Base-by-base conservation (phyloP, 2,113 vertebrate species). In the Lanius ludovicianus region DNA sequence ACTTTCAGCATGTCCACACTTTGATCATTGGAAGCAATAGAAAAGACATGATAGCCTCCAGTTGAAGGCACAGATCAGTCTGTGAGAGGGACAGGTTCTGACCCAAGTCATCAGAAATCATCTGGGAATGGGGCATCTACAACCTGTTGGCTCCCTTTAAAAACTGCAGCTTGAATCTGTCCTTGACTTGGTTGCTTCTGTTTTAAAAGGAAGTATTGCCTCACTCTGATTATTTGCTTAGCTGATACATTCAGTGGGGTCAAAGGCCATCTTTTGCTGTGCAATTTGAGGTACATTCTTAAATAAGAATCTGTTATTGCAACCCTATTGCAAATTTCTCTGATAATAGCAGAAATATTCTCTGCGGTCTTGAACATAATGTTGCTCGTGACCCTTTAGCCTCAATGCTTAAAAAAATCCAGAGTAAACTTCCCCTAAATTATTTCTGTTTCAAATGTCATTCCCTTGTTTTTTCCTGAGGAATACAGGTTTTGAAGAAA, bases 51-150 rank as follows among this genome's bases (percentile, higher is more conserved):
- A 63, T 1, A 30, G 10, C 7, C 31, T 69, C 47, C 41, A 50
- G 4, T 7, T 52, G 57, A 59, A 81, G n/a, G 6, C 21, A 39
- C 8, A 11, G 35, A 8, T 35, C 46, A 67, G 21, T 49, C 20
- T 27, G 2, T 39, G 50, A 19, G 23, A 86, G 13, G 13, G 35
- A 46, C n/a, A 69, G 6, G 2, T 44, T 89, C 62, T 76, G 23
- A 76, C 11, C 7, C 39, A 71, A n/a, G 11, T 23, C 5, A 74
- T 25, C 21, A 60, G 46, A 84, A 79, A 57, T 46, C 6, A n/a
- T 39, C 20, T 30, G 39, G 27, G n/a, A 56, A 9, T 12, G 18
- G 1, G 5, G 1, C 5, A 31, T 31, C 35, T 39, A 8, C 4
- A 19, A 44, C 8, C 16, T 25, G 3, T 16, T 79, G 41, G 9